These are phyloP conservation scores for Eurois occulta DNA, from an alignment of 2,888 invertebrate genomes.

Conservation along the genomic window DNA sequence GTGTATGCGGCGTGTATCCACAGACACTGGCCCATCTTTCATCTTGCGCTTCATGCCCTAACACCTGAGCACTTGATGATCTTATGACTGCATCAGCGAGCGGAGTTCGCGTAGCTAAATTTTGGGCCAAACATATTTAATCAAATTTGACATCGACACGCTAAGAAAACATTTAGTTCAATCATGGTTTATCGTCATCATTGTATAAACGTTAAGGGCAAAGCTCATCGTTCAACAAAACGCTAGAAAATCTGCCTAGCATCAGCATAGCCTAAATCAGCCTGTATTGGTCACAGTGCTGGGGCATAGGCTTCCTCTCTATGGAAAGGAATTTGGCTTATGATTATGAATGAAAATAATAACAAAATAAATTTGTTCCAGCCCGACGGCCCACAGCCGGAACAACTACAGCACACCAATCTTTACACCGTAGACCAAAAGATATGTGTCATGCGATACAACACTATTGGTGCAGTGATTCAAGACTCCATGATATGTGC, in stretches of 20 bases:
- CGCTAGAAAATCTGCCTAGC: neutral
- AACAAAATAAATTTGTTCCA: slow-evolving; percentile 64
- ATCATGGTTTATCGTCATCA: neutral
- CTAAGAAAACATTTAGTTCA: neutral
- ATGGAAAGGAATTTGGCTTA: neutral
- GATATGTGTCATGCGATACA: slow-evolving; percentile 79
- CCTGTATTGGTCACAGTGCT: neutral
- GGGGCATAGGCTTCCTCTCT: neutral
- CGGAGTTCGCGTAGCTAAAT: too few relatives aligned
- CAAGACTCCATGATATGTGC: slow-evolving; percentile 86
- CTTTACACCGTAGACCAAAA: slow-evolving; percentile 79
- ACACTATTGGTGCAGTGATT: slow-evolving; percentile 80
- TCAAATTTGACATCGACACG: too few relatives aligned
- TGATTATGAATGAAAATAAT: neutral
- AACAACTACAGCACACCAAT: slow-evolving; percentile 81
- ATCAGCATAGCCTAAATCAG: neutral
- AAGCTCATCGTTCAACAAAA: neutral
- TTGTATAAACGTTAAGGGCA: neutral
- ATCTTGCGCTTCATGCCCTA: too few relatives aligned
- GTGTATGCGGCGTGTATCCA: too few relatives aligned
- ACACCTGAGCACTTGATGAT: too few relatives aligned
- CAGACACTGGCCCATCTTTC: too few relatives aligned
- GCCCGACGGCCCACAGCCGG: slow-evolving; percentile 82
- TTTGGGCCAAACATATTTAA: too few relatives aligned
- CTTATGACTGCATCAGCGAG: too few relatives aligned